Base-by-base conservation (phyloP, 2,888 invertebrate genomes). In the Sceliomorpha sp. region DNA sequence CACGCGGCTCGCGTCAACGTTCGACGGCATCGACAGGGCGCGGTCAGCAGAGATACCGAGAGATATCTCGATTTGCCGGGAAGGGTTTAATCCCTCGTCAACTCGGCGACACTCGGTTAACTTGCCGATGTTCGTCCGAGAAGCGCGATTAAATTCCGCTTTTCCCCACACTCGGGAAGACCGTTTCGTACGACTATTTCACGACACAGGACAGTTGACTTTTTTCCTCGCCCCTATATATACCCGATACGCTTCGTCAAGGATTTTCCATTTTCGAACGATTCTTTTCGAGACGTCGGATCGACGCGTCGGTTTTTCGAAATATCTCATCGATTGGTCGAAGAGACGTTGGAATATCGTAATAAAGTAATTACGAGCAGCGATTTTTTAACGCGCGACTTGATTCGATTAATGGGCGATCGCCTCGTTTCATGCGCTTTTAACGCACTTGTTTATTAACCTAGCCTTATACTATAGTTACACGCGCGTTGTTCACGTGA, bases 41-140 rank as follows among this genome's bases (percentile, higher is more conserved):
- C 67, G 67, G 67, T 60, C 67, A 60, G 47, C 45, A 32, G 45
- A 50, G 50, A 67, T 60, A 60, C 55, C 60, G 51, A 60, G 60
- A 67, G 55, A 60, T 55, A 60, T 60, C 60, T 44, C 60, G 47
- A 56, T 60, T 59, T 44, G 47, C 42, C 51, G 32, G 59, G 48
- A 59, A 67, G 45, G 67, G 59, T 47, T 67, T 58, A 67, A 59
- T 40, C 48, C 67, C 59, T 55, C 59, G 50, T 53, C 47, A 59
- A 55, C 50, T 53, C 53, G 42, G 42, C 67, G 45, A 45, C 66
- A 36, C 48, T 63, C 36, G 48, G 48, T 63, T 56, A n/a, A n/a
- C 39, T 26, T 53, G 32, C 29, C 39, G 32, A 27, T 47, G 39
- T 53, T 62, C 45, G 45, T 53, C 53, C 31, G 20, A 47, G 39